phyloP scores from a whole-genome alignment of 2,888 invertebrate genomes.

The Ennomos erosarius region DNA sequence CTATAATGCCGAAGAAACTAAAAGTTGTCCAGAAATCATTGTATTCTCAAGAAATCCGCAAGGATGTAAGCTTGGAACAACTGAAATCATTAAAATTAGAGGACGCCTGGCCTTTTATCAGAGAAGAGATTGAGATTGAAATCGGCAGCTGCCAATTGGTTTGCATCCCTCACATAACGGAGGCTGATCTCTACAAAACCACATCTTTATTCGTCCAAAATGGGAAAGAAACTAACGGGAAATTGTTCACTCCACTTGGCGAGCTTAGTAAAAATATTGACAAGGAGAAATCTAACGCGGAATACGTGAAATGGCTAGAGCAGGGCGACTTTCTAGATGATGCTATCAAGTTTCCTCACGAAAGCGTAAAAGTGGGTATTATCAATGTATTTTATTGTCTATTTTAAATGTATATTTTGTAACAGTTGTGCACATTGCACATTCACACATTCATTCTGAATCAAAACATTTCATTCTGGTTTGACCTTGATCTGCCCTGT shows the following conservation, averaged over 20 bases:
- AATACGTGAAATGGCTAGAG: constrained; percentile 72
- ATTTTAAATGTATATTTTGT: constrained; percentile 14
- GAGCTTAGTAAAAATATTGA: constrained; percentile 73
- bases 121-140: constrained; percentile 82
- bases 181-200: constrained; percentile 77
- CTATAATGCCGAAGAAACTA: constrained; percentile 80
- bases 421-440: constrained; percentile 17
- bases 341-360: constrained; percentile 79
- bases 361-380: constrained; percentile 66
- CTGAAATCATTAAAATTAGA: constrained; percentile 79
- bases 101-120: constrained; percentile 82
- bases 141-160: constrained; percentile 80
- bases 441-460: too few species aligned
- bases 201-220: constrained; percentile 80
- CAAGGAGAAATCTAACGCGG: constrained; percentile 68
- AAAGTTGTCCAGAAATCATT: constrained; percentile 80
- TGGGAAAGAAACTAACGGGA: constrained; percentile 76
- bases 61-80: constrained; percentile 77
- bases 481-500: constrained; percentile 40
- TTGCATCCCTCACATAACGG: constrained; percentile 82
- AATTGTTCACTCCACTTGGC: constrained; percentile 79
- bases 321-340: constrained; percentile 66
- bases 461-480: not conserved
- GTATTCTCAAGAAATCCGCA: constrained; percentile 81
- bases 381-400: too few species aligned